Conservation (phyloP, 2,113 vertebrate genomes). For the Ascaphus truei region DNA sequence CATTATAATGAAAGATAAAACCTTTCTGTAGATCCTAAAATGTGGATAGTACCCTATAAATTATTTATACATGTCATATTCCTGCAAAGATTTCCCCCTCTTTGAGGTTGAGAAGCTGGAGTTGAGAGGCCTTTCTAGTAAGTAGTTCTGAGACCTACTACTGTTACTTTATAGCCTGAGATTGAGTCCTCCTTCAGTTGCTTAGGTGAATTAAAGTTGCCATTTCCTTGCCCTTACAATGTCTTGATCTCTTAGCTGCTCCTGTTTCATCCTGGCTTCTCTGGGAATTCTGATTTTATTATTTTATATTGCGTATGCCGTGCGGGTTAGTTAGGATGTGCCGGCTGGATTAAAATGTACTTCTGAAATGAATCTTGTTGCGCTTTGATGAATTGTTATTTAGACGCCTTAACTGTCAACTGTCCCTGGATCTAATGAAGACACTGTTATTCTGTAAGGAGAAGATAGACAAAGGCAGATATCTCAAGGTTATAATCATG, state of each 20-base stretch:
- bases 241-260: constrained; percentile 23
- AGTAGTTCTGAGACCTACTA: constrained; percentile 32
- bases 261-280: constrained; percentile 12
- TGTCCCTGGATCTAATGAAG: not conserved
- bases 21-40: too few species aligned
- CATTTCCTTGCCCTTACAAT: constrained; percentile 19
- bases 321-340: not conserved
- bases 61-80: constrained; percentile 28
- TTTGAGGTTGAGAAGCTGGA: constrained; percentile 19
- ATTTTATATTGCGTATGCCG: not conserved
- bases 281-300: constrained; percentile 1
- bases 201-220: constrained; percentile 28
- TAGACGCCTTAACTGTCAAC: not conserved
- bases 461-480: too few species aligned
- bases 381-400: not conserved
- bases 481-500: too few species aligned
- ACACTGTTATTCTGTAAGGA: too few species aligned
- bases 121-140: constrained; percentile 12
- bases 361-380: not conserved
- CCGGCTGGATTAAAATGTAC: constrained; percentile 2
- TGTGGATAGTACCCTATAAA: not conserved
- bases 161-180: constrained; percentile 22
- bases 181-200: constrained; percentile 22
- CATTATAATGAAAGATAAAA: too few species aligned
- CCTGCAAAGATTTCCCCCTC: not conserved